phyloP scores from a whole-genome alignment of 2,888 invertebrate genomes.

The Dyspetes luteomarginatus region DNA sequence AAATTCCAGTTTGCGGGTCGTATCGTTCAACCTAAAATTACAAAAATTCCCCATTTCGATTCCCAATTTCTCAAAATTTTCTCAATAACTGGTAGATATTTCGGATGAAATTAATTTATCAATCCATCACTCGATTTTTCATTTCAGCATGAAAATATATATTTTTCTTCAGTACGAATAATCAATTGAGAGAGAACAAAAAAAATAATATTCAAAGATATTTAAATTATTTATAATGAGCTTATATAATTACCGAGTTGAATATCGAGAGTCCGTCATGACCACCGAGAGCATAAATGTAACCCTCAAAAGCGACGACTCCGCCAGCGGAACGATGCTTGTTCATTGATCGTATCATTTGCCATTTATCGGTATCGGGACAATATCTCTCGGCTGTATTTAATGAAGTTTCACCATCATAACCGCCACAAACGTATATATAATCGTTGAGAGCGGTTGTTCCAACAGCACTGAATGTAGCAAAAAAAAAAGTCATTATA shows the following conservation, averaged over 20 bases:
- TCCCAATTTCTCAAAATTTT: too few relatives aligned
- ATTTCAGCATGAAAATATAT: too few relatives aligned
- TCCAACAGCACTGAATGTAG: constrained; percentile 88
- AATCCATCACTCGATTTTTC: too few relatives aligned
- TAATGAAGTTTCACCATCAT: constrained; percentile 92
- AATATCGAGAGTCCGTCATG: constrained; percentile 95
- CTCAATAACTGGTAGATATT: too few relatives aligned
- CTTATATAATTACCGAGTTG: constrained; percentile 87
- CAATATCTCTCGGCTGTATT: constrained; percentile 93
- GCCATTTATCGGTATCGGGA: constrained; percentile 90
- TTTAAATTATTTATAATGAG: background rate
- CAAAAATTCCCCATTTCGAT: constrained; percentile 15
- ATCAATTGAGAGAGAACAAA: too few relatives aligned
- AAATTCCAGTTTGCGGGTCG: constrained; percentile 89
- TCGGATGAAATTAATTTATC: too few relatives aligned
- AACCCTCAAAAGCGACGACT: constrained; percentile 88
- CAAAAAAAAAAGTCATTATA: constrained; percentile 21
- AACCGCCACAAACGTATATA: constrained; percentile 93
- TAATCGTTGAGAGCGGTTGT: constrained; percentile 91
- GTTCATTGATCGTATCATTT: constrained; percentile 89
- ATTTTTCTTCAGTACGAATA: too few relatives aligned
- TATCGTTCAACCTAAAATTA: constrained; percentile 88
- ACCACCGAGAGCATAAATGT: constrained; percentile 92
- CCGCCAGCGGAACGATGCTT: constrained; percentile 90
- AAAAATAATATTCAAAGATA: too few relatives aligned